Conservation (phyloP, 2,888 invertebrate genomes). For the Acrobasis repandana region DNA sequence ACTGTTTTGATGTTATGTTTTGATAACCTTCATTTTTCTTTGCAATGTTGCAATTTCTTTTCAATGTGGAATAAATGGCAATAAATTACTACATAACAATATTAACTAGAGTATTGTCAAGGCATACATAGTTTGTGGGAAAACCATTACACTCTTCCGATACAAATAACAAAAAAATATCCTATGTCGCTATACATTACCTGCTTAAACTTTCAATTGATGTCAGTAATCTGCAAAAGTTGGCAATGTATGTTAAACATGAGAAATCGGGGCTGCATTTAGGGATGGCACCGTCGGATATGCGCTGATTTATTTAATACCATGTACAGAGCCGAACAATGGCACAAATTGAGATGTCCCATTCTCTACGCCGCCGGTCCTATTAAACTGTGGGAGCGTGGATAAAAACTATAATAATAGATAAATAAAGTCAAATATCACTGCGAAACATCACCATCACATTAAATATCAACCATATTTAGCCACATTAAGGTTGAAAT, state of each 20-base stretch:
- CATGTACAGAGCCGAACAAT: conserved; percentile 59
- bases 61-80: not conserved
- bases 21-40: too few species aligned
- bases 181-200: not conserved
- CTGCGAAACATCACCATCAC: not conserved
- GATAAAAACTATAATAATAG: conserved; percentile 61
- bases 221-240: not conserved
- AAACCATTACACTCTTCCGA: conserved; percentile 11
- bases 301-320: conserved; percentile 49
- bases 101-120: conserved; percentile 5
- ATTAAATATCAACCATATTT: not conserved
- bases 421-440: conserved; percentile 66
- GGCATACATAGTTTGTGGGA: conserved; percentile 3
- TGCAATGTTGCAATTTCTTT: too few species aligned
- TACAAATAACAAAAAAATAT: not conserved
- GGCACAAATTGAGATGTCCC: conserved; percentile 73
- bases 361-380: conserved; percentile 64
- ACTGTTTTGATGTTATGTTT: too few species aligned
- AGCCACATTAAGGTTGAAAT: not conserved
- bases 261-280: conserved; percentile 26
- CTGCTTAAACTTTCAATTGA: not conserved
- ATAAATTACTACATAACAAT: not conserved
- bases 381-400: conserved; percentile 52
- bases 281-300: conserved; percentile 39
- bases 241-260: conserved; percentile 11